phyloP scores from a whole-genome alignment of 2,888 invertebrate species.

The Eustalomyia histrio region DNA sequence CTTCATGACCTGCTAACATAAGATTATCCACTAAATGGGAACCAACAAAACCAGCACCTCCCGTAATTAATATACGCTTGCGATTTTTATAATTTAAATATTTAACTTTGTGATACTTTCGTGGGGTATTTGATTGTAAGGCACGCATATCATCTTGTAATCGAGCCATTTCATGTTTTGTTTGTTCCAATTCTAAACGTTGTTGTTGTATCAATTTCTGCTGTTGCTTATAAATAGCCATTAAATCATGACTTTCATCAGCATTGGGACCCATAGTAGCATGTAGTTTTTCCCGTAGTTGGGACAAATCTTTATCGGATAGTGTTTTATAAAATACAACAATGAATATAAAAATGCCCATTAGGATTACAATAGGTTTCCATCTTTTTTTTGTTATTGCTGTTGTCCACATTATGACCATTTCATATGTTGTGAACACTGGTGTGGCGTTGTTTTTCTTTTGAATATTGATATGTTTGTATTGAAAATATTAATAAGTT shows the following conservation, averaged over 20 bases:
- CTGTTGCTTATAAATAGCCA: conserved; percentile 69
- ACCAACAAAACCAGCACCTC: conserved; percentile 99
- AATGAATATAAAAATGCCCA: conserved; percentile 68
- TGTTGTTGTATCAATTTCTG: conserved; percentile 71
- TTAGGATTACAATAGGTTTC: conserved; percentile 70
- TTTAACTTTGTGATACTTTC: conserved; percentile 93
- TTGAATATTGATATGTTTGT: conserved; percentile 3
- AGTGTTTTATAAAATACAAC: conserved; percentile 72
- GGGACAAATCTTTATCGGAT: conserved; percentile 21
- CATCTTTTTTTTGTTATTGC: conserved; percentile 72
- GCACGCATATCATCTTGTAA: conserved; percentile 87
- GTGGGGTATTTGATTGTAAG: conserved; percentile 87
- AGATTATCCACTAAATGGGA: conserved; percentile 97
- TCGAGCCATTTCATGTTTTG: conserved; percentile 83
- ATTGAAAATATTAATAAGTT: neutral
- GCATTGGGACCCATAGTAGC: conserved; percentile 66
- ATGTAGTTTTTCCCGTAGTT: conserved; percentile 59
- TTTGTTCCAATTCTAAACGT: conserved; percentile 82
- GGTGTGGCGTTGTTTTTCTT: neutral
- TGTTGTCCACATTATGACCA: conserved; percentile 68
- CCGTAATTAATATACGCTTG: conserved; percentile 95
- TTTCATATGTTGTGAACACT: conserved; percentile 19
- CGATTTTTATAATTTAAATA: conserved; percentile 95
- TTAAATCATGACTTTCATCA: conserved; percentile 63
- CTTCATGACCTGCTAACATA: conserved; percentile 97